Conservation (phyloP, 64 coral and sea anemone genomes). For the Porites australiensis region DNA sequence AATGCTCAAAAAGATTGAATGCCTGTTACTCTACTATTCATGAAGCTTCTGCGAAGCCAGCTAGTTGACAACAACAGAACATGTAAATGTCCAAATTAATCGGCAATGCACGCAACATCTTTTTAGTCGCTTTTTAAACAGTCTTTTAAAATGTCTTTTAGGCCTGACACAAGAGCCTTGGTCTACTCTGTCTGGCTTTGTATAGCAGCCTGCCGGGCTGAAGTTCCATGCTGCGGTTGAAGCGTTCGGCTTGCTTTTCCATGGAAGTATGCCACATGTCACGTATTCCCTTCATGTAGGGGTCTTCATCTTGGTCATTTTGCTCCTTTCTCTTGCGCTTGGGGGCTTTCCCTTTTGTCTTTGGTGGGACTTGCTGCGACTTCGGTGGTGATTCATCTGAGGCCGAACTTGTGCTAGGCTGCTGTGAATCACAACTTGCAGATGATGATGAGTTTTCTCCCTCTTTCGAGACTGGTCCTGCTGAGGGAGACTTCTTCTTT, state of each 20-base stretch:
- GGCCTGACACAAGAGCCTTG: constrained; percentile 3
- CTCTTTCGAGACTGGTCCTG: background rate
- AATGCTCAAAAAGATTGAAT: constrained; percentile 1
- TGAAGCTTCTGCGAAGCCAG: constrained; percentile 1
- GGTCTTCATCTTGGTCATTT: constrained; percentile 3
- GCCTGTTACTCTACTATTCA: constrained; percentile 2
- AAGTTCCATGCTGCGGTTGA: background rate
- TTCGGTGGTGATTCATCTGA: background rate
- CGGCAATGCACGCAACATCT: background rate
- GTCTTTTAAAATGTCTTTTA: constrained; percentile 16
- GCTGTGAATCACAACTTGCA: background rate
- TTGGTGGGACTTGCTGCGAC: background rate
- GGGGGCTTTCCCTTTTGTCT: background rate
- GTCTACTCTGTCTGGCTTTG: constrained; percentile 25
- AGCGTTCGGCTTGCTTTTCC: background rate
- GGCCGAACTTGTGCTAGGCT: constrained; percentile 12
- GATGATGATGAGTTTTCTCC: background rate
- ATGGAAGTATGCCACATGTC: constrained; percentile 17
- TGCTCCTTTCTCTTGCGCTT: background rate
- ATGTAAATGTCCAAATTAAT: constrained; percentile 12
- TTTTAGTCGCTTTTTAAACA: constrained; percentile 19
- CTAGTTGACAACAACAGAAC: background rate
- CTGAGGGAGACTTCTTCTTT: constrained; percentile 15
- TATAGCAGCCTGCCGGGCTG: constrained; percentile 25
- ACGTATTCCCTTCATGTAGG: constrained; percentile 18